Evolutionary conservation across 2,113 vertebrate species (phyloP), one percentile per base, ranked within the genome.

Genomic region (Vidua chalybeata): DNA sequence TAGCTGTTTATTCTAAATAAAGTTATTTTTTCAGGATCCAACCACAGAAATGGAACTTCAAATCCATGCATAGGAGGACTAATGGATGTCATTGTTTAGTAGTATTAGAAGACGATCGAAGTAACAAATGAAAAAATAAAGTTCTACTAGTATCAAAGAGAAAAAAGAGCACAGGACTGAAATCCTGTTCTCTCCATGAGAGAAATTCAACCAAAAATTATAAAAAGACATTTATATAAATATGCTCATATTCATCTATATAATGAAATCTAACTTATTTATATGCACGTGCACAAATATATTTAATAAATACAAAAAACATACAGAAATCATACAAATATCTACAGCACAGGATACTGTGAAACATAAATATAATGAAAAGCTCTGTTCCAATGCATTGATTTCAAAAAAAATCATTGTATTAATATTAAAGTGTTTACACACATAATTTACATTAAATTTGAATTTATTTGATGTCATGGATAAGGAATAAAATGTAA

Each of bases 221-320:
- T 45, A 37, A 87, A 84, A 92, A 20, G 2, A 23, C 3, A 9
- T 31, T 37, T 62, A 51, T 55, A 11, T 27, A 55, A n/a, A 76
- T 68, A 59, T 37, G 16, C 2, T 69, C 35, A 13, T 6, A 56
- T 14, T 39, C 4, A 85, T 6, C 3, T 6, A 43, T 26, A 46
- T 18, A 73, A 64, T 27, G 5, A 90, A 45, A 61, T n/a, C 39
- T 63, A 58, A 43, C 1, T 1, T 68, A 51, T 58, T 41, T 66
- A 41, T 37, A 22, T 46, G 4, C 0, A 0, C 67, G 35, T 52
- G 5, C 6, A 73, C 2, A 51, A 35, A 27, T n/a, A 30, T 3
- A 28, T 31, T 17, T 28, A 13, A 79, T 66, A 77, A 68, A 54
- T 39, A 10, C 5, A 83, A 49, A 71, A 80, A 51, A 66, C 1